phyloP scores from a whole-genome alignment of 2,888 invertebrate species.

The Agrochola macilenta region DNA sequence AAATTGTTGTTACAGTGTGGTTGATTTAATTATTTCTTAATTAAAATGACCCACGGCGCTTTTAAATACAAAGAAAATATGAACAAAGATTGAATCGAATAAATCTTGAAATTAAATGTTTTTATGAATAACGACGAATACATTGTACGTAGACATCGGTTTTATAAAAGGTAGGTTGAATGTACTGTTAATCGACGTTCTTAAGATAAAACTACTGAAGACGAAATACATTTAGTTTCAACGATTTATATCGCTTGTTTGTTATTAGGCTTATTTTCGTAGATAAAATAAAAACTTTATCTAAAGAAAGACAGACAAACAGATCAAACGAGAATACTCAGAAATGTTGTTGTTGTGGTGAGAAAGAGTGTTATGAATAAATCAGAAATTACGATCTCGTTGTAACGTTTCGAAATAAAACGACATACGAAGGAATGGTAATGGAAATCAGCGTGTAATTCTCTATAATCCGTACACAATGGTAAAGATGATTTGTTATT shows the following conservation, averaged over 20 bases:
- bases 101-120: slow-evolving; percentile 25
- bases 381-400: slow-evolving; percentile 75
- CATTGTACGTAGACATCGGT: slow-evolving; percentile 26
- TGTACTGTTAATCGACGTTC: slow-evolving; percentile 76
- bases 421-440: slow-evolving; percentile 68
- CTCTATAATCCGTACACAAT: slow-evolving; percentile 79
- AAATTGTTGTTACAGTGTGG: slow-evolving; percentile 47
- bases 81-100: slow-evolving; percentile 27
- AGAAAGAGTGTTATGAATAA: slow-evolving; percentile 61
- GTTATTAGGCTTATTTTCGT: slow-evolving; percentile 59
- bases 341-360: slow-evolving; percentile 27
- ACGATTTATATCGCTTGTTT: slow-evolving; percentile 67
- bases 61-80: slow-evolving; percentile 16
- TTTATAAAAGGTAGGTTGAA: slow-evolving; percentile 73
- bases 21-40: slow-evolving; percentile 55
- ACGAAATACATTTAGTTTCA: slow-evolving; percentile 68
- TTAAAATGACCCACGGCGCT: slow-evolving; percentile 39
- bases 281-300: slow-evolving; percentile 34
- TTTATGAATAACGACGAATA: slow-evolving; percentile 45
- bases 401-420: slow-evolving; percentile 72
- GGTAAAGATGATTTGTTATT: slow-evolving; percentile 80
- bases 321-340: slow-evolving; percentile 22
- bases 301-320: slow-evolving; percentile 24
- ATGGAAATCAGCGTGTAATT: slow-evolving; percentile 77
- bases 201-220: slow-evolving; percentile 60